Evolutionary conservation across 35 echinoderm and acorn worm genomes (phyloP).

Genomic region (Stichopus chloronotus): DNA sequence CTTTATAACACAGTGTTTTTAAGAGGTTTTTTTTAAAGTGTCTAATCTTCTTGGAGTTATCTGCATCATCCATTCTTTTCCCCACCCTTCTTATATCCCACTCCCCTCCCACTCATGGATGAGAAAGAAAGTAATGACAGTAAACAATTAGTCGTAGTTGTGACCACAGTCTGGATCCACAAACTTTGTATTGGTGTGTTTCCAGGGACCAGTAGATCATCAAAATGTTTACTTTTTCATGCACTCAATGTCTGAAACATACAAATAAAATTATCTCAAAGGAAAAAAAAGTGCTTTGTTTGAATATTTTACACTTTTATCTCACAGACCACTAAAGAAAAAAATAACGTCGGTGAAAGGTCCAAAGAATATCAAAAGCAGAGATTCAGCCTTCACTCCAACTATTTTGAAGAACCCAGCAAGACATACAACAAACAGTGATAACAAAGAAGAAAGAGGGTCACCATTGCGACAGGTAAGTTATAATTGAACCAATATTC

Average conservation of each 20-base stretch:
- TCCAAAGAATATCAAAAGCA: constrained; percentile 50
- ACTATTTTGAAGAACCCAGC: constrained; percentile 52
- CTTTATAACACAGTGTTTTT: too few relatives aligned
- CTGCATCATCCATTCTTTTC: too few relatives aligned
- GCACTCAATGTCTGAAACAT: neutral
- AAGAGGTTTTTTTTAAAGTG: too few relatives aligned
- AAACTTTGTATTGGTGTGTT: too few relatives aligned
- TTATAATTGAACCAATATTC: too few relatives aligned
- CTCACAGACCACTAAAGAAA: constrained; percentile 51
- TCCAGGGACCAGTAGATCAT: neutral
- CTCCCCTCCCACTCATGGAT: too few relatives aligned
- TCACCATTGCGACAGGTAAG: constrained; percentile 35
- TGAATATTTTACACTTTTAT: neutral
- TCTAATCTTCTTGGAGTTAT: too few relatives aligned
- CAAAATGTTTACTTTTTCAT: neutral
- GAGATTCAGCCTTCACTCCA: constrained; percentile 43
- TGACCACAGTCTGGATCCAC: too few relatives aligned
- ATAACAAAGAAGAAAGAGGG: neutral
- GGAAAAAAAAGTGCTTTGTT: neutral
- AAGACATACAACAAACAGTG: neutral
- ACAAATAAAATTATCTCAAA: neutral
- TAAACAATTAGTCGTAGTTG: too few relatives aligned
- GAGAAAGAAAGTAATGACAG: too few relatives aligned
- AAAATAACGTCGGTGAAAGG: constrained; percentile 46
- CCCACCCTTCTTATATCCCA: too few relatives aligned